Evolutionary conservation across 1,140 invertebrate genomes (phyloP).

Genomic region (Drosophila guanche): DNA sequence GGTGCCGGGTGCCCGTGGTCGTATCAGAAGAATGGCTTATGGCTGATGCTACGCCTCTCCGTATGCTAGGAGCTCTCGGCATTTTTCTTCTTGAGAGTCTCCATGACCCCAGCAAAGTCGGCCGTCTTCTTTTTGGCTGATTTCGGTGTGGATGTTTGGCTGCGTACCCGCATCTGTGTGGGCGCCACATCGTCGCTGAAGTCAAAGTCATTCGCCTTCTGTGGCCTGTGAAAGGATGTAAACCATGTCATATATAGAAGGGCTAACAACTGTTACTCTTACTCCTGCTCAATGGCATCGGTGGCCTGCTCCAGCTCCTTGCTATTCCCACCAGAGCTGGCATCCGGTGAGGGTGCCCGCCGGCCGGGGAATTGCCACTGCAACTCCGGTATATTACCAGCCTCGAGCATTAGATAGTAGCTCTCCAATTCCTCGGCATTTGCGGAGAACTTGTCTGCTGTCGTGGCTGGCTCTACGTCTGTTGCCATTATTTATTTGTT

Average conservation of each 20-base stretch:
- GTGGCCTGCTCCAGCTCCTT: conserved; percentile 58
- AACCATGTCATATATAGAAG: not conserved
- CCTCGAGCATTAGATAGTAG: conserved; percentile 74
- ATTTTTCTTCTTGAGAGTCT: conserved; percentile 84
- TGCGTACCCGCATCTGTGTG: conserved; percentile 85
- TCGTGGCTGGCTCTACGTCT: conserved; percentile 59
- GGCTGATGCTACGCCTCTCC: conserved; percentile 9
- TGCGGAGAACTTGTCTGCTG: conserved; percentile 64
- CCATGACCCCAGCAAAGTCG: conserved; percentile 86
- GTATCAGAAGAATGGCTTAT: conserved; percentile 13
- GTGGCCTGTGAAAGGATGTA: conserved; percentile 72
- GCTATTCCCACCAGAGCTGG: conserved; percentile 34
- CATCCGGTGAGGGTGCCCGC: conserved; percentile 84
- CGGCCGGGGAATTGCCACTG: conserved; percentile 86
- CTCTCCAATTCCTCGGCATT: conserved; percentile 85
- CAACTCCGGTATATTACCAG: conserved; percentile 84
- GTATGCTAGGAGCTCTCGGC: conserved; percentile 67
- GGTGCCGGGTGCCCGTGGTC: not conserved
- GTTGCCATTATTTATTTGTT: conserved; percentile 42
- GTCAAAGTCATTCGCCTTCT: conserved; percentile 86
- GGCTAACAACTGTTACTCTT: conserved; percentile 4
- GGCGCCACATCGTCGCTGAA: conserved; percentile 86
- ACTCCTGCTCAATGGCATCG: conserved; percentile 67
- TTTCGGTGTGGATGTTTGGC: conserved; percentile 85
- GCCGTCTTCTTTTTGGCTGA: conserved; percentile 87